Conservation (phyloP, 2,113 vertebrate species). For the Candoia aspera region DNA sequence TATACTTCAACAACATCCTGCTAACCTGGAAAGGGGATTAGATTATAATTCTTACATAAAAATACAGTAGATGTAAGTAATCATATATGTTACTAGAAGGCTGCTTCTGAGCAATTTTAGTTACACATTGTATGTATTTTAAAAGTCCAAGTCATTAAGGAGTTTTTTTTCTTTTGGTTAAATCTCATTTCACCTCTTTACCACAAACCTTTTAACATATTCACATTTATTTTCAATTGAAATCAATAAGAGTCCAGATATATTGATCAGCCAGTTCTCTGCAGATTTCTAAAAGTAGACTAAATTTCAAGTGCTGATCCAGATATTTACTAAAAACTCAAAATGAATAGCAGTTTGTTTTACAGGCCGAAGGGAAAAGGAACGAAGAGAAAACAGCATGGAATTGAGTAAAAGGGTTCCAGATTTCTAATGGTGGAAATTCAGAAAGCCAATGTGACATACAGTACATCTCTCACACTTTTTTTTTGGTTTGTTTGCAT, state of each 20-base stretch:
- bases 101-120: too few species aligned
- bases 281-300: background rate
- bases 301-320: background rate
- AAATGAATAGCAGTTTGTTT: background rate
- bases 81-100: background rate
- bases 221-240: background rate
- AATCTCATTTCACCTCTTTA: background rate
- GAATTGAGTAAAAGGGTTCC: background rate
- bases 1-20: background rate
- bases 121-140: too few species aligned
- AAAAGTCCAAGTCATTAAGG: too few species aligned
- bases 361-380: too few species aligned
- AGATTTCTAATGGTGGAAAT: background rate
- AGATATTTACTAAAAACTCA: background rate
- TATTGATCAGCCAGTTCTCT: constrained; percentile 1
- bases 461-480: too few species aligned
- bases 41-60: background rate
- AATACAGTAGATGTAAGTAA: background rate
- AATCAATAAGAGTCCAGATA: background rate
- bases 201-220: background rate
- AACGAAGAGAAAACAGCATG: too few species aligned
- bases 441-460: background rate
- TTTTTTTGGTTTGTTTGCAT: background rate
- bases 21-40: background rate
- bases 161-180: background rate